A percentile compares a stretch with the other conserved stretches of the same genome.
Conservation (phyloP, 1,140 invertebrate genomes). For the Probaryconus sp. region DNA sequence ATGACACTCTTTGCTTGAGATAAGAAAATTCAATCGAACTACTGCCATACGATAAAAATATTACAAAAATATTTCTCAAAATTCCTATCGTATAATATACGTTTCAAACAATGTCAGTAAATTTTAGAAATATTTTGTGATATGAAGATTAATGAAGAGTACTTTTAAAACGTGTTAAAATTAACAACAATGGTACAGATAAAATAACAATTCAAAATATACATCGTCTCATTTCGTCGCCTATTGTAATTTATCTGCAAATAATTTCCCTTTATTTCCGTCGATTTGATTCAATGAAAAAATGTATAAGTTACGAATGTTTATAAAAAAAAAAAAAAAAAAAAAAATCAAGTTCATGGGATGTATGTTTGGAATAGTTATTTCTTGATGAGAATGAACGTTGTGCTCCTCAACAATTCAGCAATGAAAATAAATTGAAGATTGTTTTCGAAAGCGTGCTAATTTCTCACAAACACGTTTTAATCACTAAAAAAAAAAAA, state of each 20-base stretch:
- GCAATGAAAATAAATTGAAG: conserved; percentile 24
- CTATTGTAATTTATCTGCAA: neutral
- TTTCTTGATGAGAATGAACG: conserved; percentile 4
- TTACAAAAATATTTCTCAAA: too few species aligned
- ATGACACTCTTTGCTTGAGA: too few species aligned
- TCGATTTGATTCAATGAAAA: conserved; percentile 4
- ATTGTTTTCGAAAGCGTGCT: conserved; percentile 18
- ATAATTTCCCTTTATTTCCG: neutral
- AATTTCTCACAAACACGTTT: neutral
- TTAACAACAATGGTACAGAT: conserved; percentile 1
- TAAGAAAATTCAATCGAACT: too few species aligned
- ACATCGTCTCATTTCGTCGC: neutral
- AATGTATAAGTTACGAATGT: too few species aligned
- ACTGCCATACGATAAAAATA: too few species aligned
- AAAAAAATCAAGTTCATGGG: neutral
- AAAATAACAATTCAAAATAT: conserved; percentile 19
- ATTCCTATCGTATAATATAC: too few species aligned
- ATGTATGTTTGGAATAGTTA: conserved; percentile 28
- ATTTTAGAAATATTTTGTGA: too few species aligned
- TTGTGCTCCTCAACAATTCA: conserved; percentile 40
- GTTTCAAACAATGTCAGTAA: too few species aligned
- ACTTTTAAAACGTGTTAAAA: conserved; percentile 23
- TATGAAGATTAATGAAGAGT: conserved; percentile 24
- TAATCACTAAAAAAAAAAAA: conserved; percentile 6
- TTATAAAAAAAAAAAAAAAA: conserved; percentile 12